Percentiles rank a stretch among this genome's conserved stretches.
These are phyloP conservation scores for Myodes glareolus DNA, from an alignment of 2,113 vertebrate species.

Conservation along the genomic window DNA sequence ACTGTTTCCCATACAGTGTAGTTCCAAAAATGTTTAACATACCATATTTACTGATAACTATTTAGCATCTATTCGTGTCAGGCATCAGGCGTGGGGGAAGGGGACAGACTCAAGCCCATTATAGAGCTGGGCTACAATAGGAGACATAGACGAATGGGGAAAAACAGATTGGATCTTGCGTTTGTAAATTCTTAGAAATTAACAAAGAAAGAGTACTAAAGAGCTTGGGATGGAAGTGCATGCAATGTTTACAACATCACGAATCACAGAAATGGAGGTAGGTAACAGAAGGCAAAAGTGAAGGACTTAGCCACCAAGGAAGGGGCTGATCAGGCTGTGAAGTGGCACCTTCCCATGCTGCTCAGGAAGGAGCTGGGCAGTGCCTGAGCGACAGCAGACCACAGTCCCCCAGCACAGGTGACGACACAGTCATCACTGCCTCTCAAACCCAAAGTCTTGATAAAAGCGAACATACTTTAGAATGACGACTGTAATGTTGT, in stretches of 20 bases:
- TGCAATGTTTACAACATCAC: not conserved
- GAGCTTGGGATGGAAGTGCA: not conserved
- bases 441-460: not conserved
- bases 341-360: not conserved
- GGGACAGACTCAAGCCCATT: not conserved
- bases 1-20: not conserved
- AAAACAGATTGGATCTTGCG: not conserved
- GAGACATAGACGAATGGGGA: not conserved
- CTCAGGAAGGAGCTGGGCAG: not conserved
- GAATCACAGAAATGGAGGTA: not conserved
- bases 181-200: not conserved
- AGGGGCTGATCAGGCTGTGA: not conserved
- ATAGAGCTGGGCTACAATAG: not conserved
- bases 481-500: not conserved
- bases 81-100: not conserved
- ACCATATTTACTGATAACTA: not conserved
- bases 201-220: not conserved
- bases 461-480: not conserved
- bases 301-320: not conserved
- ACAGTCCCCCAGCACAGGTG: not conserved
- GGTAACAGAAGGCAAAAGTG: not conserved
- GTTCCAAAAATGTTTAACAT: not conserved
- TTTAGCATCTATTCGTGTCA: not conserved
- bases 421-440: not conserved
- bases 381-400: not conserved